Conservation (phyloP, 23 tunicate species). For the Trididemnum miniatum region DNA sequence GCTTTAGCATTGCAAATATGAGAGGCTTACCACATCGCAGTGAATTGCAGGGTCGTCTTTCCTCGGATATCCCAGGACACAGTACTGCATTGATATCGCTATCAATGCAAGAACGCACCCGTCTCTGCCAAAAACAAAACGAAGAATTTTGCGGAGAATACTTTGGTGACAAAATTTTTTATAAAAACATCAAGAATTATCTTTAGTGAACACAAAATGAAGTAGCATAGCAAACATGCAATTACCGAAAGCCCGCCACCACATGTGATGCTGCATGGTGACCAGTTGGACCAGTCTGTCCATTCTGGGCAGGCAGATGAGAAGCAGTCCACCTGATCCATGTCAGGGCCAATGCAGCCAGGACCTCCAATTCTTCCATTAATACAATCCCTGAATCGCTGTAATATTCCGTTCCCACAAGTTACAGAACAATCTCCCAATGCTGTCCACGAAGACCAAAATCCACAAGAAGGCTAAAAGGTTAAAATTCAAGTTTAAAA, state of each 20-base stretch:
- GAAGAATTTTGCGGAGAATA: not conserved
- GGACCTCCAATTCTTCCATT: slow-evolving; percentile 49
- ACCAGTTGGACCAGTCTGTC: slow-evolving; percentile 62
- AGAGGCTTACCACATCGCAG: slow-evolving; percentile 38
- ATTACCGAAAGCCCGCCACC: slow-evolving; percentile 70
- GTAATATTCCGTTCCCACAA: slow-evolving; percentile 37
- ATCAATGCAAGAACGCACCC: slow-evolving; percentile 35
- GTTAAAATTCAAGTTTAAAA: too few relatives aligned
- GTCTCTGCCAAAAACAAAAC: slow-evolving; percentile 10
- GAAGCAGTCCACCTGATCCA: slow-evolving; percentile 30
- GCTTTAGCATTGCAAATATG: too few relatives aligned
- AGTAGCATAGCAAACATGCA: too few relatives aligned
- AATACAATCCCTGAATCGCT: slow-evolving; percentile 55
- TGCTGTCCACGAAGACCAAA: slow-evolving; percentile 64
- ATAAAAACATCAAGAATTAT: not conserved
- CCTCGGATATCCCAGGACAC: slow-evolving; percentile 34
- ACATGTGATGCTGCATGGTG: slow-evolving; percentile 52
- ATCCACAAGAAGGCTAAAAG: slow-evolving; percentile 39
- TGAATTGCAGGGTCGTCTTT: slow-evolving; percentile 27
- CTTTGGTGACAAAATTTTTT: not conserved
- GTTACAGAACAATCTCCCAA: slow-evolving; percentile 47
- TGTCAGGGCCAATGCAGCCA: slow-evolving; percentile 65
- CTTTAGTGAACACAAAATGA: not conserved
- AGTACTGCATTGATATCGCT: slow-evolving; percentile 26
- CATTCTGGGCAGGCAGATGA: slow-evolving; percentile 56